Conservation (phyloP, 1,140 invertebrate genomes). For the Xylocopa sonorina region DNA sequence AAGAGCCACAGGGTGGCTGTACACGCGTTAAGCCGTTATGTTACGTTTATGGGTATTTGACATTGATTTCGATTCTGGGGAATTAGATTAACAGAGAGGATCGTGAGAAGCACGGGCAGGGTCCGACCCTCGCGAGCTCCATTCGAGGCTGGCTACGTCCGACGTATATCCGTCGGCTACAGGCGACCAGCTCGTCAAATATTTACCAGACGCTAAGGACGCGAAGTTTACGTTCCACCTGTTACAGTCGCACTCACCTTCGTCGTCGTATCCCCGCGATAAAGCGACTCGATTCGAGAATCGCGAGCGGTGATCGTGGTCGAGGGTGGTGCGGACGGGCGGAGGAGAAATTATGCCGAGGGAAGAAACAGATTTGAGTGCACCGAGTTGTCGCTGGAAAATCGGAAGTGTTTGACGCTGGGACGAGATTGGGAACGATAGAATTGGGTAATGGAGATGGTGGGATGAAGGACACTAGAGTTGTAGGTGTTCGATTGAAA, state of each 20-base stretch:
- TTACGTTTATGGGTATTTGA: slow-evolving; percentile 61
- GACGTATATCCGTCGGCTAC: slow-evolving; percentile 15
- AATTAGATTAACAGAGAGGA: slow-evolving; percentile 41
- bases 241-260: slow-evolving; percentile 35
- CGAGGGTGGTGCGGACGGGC: not conserved
- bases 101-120: slow-evolving; percentile 10
- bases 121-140: slow-evolving; percentile 1
- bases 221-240: slow-evolving; percentile 67
- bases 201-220: slow-evolving; percentile 59
- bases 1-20: slow-evolving; percentile 7
- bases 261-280: not conserved
- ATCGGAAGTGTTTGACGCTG: not conserved
- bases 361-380: not conserved
- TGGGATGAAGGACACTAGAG: not conserved
- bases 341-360: not conserved
- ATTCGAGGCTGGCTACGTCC: not conserved
- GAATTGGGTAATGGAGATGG: not conserved
- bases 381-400: not conserved
- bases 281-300: slow-evolving; percentile 14
- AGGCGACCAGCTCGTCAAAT: slow-evolving; percentile 55
- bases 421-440: not conserved
- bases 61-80: slow-evolving; percentile 58
- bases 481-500: not conserved
- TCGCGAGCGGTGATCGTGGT: not conserved
- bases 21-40: slow-evolving; percentile 49